Evolutionary conservation across 2,888 invertebrate genomes (phyloP), one percentile per base, ranked within the genome.

Genomic region (Pollenia angustigena): DNA sequence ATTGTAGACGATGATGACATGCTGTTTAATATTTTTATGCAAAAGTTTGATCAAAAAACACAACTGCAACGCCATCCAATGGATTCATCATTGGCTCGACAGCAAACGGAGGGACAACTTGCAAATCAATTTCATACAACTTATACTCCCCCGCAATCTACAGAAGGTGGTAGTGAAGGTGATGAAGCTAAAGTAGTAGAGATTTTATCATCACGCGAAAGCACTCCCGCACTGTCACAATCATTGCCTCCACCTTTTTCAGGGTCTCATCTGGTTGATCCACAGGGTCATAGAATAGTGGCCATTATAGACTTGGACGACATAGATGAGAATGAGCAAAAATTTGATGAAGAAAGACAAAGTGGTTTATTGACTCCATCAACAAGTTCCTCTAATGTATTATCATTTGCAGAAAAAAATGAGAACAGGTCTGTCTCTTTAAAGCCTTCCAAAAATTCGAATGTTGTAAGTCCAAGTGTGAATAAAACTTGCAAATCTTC

Each of bases 1-100:
- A 89, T 89, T 78, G 89, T 89, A 6, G 89, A 89, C 56, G 89
- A 89, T 54, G 89, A 89, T 78, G 89, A 89, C 48, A 78, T 89
- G 78, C 56, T 89, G 6, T 89, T 89, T 62, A 80, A 88, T 68
- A 84, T 88, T 46, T 88, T 88, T 85, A 85, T 88, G 80, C 74
- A 89, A 80, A 89, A 88, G 74, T 74, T 88, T 48, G 88, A 88
- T 32, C 82, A 88, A 14, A 64, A 74, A 66, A 52, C 58, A 7
- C 88, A 85, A 74, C 64, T 86, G 8, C 72, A 83, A 64, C 54
- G 71, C 11, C 72, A 78, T 14, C 82, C 52, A 18, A 46, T 69
- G 4, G 64, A 40, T 1, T 12, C 68, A 23, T 18, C 68, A 23
- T 68, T 58, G 62, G n/a, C 44, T 50, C 86, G 78, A 40, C 79